These are phyloP conservation scores for Tupaia chinensis DNA, from an alignment of 2,113 vertebrate species.

Conservation along the genomic window DNA sequence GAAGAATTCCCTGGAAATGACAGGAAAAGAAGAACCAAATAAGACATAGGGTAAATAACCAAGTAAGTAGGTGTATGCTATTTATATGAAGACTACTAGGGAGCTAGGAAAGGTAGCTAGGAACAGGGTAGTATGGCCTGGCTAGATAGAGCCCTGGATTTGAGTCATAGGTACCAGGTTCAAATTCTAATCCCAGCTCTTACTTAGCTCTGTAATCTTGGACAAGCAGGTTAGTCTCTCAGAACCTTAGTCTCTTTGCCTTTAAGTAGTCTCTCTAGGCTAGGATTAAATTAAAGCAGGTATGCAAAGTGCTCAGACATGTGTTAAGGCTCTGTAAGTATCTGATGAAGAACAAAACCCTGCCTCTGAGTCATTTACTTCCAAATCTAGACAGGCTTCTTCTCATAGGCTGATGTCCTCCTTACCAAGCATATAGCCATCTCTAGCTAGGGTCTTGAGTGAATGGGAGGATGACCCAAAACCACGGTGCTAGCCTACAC, in stretches of 20 bases:
- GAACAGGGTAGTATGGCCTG: neutral
- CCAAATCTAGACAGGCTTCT: neutral
- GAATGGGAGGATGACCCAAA: neutral
- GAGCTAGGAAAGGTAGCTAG: neutral
- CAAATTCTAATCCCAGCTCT: neutral
- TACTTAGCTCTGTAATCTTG: neutral
- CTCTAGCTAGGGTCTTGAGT: neutral
- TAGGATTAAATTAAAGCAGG: neutral
- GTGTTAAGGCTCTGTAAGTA: neutral
- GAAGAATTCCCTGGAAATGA: neutral
- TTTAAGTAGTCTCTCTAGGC: neutral
- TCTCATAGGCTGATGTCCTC: neutral
- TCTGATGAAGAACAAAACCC: neutral
- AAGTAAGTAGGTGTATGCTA: neutral
- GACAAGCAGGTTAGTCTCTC: neutral
- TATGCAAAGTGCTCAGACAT: neutral
- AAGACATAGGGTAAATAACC: neutral
- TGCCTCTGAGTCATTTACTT: neutral
- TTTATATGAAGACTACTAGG: neutral
- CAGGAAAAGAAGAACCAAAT: neutral
- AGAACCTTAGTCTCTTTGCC: neutral
- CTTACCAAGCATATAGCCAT: neutral
- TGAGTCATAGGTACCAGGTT: neutral
- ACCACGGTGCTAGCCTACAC: neutral
- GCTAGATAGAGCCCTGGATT: neutral